Evolutionary conservation across 2,113 vertebrate genomes (phyloP), one percentile per base, ranked within the genome.

Genomic region (Hepsetus odoe): DNA sequence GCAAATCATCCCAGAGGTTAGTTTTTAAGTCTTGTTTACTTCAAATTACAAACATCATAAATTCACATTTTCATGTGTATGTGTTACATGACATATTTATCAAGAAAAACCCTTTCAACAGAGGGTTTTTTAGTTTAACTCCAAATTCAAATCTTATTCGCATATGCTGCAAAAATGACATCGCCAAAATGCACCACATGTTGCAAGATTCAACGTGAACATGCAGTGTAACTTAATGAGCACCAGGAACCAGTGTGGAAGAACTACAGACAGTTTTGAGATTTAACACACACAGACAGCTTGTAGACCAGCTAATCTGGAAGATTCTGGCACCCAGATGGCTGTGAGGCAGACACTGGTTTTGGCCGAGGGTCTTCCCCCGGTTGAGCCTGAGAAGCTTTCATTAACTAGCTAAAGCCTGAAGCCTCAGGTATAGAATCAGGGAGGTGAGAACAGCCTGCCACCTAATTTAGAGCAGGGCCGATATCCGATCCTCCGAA

Each of bases 381-480:
- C 42, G 65, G 44, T 62, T 24, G 32, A 49, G 64, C 59, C 71
- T 42, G 55, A 20, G 28, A 64, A 74, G 46, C 28, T 84, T 81
- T 85, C 78, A 85, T 82, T 85, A 84, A 84, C 77, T 74, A 64
- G n/a, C 74, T 78, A 65, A 82, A 83, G 68, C 69, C 80, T 68
- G 32, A 26, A 62, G 73, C 67, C 56, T 35, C 58, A 64, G 44
- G 33, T 38, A 12, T 74, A 58, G 69, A 61, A 55, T 49, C 59
- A 28, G 66, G 61, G 35, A 46, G 12, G 22, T 49, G 65, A 38
- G 53, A 64, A 68, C 33, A 78, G 22, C 9, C 56, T 55, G 26
- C 68, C 69, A 66, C 76, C 77, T 83, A 56, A 84, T 85, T 84
- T 83, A 44, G 32, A 56, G 78, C 26, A 70, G 22, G 67, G 62